Evolutionary conservation across 2,888 invertebrate species (phyloP).

Genomic region (Xestia sexstrigata): DNA sequence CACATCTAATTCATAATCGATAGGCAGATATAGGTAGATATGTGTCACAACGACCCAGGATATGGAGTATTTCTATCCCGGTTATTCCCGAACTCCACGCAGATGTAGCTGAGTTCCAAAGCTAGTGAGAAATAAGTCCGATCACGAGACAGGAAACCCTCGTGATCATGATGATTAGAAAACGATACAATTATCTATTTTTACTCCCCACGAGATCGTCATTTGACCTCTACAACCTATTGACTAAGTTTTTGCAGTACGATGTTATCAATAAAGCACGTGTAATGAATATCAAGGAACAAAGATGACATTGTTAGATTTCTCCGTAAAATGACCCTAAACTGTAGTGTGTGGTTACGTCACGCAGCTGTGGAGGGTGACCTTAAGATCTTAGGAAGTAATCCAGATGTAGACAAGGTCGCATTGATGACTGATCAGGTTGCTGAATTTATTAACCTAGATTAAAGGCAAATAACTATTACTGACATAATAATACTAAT

Average conservation of each 20-base stretch:
- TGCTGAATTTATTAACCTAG: neutral
- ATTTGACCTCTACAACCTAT: constrained; percentile 25
- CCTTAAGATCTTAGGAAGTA: constrained; percentile 37
- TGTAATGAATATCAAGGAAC: constrained; percentile 48
- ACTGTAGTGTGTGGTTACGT: constrained; percentile 30
- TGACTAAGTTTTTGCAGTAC: constrained; percentile 39
- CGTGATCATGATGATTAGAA: neutral
- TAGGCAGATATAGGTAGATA: neutral
- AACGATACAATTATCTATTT: neutral
- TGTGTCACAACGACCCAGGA: neutral
- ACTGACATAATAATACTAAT: too few relatives aligned
- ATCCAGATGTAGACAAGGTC: constrained; percentile 30
- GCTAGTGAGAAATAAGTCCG: neutral
- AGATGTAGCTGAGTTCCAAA: neutral
- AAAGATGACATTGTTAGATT: constrained; percentile 60
- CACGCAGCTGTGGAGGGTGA: constrained; percentile 29
- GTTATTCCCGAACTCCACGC: neutral
- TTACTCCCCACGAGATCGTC: neutral
- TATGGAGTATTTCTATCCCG: neutral
- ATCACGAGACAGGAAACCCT: neutral
- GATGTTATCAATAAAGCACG: constrained; percentile 51
- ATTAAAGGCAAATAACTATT: neutral
- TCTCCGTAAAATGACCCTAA: constrained; percentile 55
- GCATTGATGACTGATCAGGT: constrained; percentile 28
- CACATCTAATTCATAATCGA: neutral